Conservation (phyloP, 1,140 invertebrate species). For the Pissodes strobi region DNA sequence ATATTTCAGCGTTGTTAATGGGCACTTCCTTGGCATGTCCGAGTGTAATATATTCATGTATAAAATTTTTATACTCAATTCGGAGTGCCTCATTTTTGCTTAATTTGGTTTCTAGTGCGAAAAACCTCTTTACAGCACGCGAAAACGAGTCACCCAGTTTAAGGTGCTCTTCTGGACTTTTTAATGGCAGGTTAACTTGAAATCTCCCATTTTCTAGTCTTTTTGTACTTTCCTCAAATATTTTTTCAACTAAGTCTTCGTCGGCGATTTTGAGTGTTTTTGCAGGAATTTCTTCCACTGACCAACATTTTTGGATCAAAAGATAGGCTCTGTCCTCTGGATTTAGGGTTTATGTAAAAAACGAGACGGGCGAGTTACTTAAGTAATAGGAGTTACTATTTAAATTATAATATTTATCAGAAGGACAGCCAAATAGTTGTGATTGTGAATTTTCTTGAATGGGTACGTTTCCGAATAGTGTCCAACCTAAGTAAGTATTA, state of each 20-base stretch:
- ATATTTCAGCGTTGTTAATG: neutral
- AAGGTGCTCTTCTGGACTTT: conserved; percentile 4
- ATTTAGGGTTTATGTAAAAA: too few species aligned
- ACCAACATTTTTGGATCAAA: too few species aligned
- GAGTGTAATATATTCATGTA: conserved; percentile 43
- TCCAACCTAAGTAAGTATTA: neutral
- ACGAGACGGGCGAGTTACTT: too few species aligned
- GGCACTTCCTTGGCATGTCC: conserved; percentile 43
- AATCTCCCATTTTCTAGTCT: conserved; percentile 3
- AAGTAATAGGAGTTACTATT: too few species aligned
- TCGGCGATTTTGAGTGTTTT: neutral
- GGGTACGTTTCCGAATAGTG: neutral
- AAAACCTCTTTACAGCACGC: conserved; percentile 18
- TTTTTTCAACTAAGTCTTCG: neutral
- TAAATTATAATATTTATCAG: too few species aligned
- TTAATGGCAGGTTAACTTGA: conserved; percentile 22
- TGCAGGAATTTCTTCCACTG: too few species aligned
- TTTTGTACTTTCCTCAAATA: neutral
- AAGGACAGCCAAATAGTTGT: too few species aligned
- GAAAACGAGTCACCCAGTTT: conserved; percentile 17
- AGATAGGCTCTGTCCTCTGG: too few species aligned
- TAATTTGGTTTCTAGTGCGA: conserved; percentile 23
- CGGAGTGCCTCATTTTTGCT: neutral
- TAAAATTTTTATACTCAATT: conserved; percentile 42
- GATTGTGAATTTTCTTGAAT: too few species aligned